These are phyloP conservation scores for Apteryx owenii DNA, from an alignment of 2,113 vertebrate genomes.

Conservation along the genomic window DNA sequence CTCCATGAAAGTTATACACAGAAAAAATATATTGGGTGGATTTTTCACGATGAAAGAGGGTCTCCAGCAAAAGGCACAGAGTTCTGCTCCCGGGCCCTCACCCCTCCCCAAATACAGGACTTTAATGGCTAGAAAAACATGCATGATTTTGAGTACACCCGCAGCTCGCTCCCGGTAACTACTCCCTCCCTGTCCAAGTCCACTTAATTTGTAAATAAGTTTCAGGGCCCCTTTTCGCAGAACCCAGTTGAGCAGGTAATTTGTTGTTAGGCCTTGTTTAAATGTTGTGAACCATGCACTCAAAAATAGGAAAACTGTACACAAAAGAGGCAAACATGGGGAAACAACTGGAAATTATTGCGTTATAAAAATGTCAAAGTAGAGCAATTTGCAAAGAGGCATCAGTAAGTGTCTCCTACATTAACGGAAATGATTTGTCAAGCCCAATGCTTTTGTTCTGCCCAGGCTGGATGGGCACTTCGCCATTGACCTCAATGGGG, in stretches of 20 bases:
- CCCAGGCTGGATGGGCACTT: slow-evolving; percentile 23
- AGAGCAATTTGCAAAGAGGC: slow-evolving; percentile 58
- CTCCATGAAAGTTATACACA: not conserved
- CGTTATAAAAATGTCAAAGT: slow-evolving; percentile 68
- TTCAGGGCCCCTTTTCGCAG: slow-evolving; percentile 56
- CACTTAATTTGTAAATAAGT: slow-evolving; percentile 61
- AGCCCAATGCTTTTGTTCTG: slow-evolving; percentile 55
- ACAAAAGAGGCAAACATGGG: slow-evolving; percentile 70
- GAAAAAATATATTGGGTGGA: not conserved
- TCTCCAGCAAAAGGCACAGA: not conserved
- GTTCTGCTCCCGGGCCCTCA: not conserved
- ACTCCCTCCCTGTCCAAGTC: not conserved
- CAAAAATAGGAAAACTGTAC: slow-evolving; percentile 68
- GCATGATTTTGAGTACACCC: not conserved
- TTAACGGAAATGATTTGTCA: slow-evolving; percentile 57
- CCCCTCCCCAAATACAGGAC: not conserved
- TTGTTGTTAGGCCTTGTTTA: slow-evolving; percentile 70
- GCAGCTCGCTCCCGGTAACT: not conserved
- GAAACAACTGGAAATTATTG: slow-evolving; percentile 64
- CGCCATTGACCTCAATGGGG: slow-evolving; percentile 32
- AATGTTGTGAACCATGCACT: slow-evolving; percentile 72
- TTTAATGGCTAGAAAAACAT: not conserved
- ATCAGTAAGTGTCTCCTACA: slow-evolving; percentile 53
- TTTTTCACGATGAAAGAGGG: not conserved
- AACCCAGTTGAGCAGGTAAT: slow-evolving; percentile 73